Base-by-base conservation (phyloP, 2,113 vertebrate species). In the Otus sunia region DNA sequence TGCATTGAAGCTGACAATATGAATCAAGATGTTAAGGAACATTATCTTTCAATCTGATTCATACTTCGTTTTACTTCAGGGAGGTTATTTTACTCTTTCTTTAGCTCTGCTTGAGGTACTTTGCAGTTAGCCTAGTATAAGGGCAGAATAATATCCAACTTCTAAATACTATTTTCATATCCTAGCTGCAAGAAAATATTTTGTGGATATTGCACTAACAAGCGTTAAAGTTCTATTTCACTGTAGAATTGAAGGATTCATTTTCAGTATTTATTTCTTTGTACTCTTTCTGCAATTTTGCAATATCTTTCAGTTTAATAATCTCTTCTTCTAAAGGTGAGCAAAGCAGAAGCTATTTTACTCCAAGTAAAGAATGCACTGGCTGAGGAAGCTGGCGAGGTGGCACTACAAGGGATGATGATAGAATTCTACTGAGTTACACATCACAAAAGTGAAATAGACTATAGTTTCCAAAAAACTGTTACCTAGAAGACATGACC, bases 281-380 rank as follows among this genome's bases (percentile, higher is more conserved):
- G 8, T 14, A 15, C 43, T 59, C 45, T 73, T 93, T 60, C 75
- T 88, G 67, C 26, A 37, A 52, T 41, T 95, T 63, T 86, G 29
- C n/a, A 29, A 53, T 29, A 77, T 36, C 21, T 83, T 91, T 74
- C 25, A 34, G 41, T 94, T 95, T 92, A 93, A 64, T 81, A 67
- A 64, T 39, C 5, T 26, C 11, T 43, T 95, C 22, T 85, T 68
- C 88, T 95, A 83, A 93, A 99, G 98, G 98, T 99, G 75, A 99
- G 97, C 97, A 98, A 98, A 94, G 98, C 96, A 32, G 99, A 99
- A 92, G 98, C 98, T 25, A 92, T 99, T 97, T 91, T 99, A 85
- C 97, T 99, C 29, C 98, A 98, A 56, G 91, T 96, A 52, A 98
- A 98, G 90, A 98, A 92, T 79, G 97, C 90, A 17, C 43, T 98